Conservation (phyloP, 2,113 vertebrate species). For the Panurus biarmicus region DNA sequence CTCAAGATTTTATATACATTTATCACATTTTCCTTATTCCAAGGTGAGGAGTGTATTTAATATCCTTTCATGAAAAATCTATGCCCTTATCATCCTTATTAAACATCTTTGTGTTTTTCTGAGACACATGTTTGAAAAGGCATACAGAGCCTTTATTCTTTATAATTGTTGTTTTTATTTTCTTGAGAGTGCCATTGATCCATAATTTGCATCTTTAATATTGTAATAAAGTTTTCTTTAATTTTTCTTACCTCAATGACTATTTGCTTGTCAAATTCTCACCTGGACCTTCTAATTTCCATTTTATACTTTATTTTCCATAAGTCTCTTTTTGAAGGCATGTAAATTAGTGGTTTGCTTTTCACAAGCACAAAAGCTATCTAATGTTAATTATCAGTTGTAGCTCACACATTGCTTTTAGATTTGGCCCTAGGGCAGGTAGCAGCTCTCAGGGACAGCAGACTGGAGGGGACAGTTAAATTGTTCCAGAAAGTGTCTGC, state of each 20-base stretch:
- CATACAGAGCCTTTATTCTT: background rate
- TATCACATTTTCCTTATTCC: background rate
- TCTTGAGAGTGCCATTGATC: background rate
- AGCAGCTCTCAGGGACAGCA: background rate
- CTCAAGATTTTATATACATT: background rate
- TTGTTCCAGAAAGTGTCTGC: background rate
- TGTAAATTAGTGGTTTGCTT: background rate
- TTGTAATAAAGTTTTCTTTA: background rate
- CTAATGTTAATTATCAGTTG: background rate
- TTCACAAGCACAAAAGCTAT: background rate
- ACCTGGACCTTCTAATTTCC: background rate
- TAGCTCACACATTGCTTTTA: background rate
- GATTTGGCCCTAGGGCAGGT: background rate
- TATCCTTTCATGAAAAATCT: background rate
- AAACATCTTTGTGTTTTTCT: background rate
- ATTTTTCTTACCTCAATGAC: background rate
- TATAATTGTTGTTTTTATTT: background rate
- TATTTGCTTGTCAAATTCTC: constrained; percentile 39
- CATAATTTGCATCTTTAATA: background rate
- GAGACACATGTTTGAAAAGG: background rate
- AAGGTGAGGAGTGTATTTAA: background rate
- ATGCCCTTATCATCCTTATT: background rate
- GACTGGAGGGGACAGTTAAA: background rate
- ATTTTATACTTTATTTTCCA: background rate
- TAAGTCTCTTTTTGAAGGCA: background rate